phyloP scores from a whole-genome alignment of 2,888 invertebrate genomes.

The Lymantria monacha region DNA sequence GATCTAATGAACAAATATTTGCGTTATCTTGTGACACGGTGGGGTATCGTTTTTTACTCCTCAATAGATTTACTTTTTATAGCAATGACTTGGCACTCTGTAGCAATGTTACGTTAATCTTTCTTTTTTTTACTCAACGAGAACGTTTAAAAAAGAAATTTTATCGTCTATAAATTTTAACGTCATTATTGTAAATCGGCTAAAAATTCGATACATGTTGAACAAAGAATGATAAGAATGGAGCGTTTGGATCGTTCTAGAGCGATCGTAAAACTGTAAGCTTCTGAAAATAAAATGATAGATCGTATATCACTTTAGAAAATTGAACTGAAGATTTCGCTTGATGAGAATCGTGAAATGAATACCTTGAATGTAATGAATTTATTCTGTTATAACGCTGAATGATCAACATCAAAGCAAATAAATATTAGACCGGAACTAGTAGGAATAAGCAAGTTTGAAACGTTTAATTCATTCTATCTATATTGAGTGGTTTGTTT shows the following conservation, averaged over 20 bases:
- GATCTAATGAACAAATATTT: conserved; percentile 65
- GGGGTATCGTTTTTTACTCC: conserved; percentile 42
- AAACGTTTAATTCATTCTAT: conserved; percentile 33
- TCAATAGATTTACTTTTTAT: conserved; percentile 40
- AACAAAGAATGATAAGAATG: conserved; percentile 17
- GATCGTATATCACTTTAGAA: neutral
- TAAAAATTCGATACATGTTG: conserved; percentile 8
- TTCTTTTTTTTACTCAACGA: conserved; percentile 1
- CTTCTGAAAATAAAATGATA: neutral
- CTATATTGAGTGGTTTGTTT: conserved; percentile 28
- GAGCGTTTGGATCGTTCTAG: conserved; percentile 3
- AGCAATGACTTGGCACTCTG: conserved; percentile 26
- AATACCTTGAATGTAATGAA: neutral
- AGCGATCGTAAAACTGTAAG: conserved; percentile 6
- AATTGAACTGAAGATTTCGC: neutral
- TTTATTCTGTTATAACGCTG: neutral
- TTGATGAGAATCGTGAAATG: neutral
- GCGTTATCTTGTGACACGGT: conserved; percentile 40
- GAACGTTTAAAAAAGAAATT: conserved; percentile 13
- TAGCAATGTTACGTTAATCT: conserved; percentile 12
- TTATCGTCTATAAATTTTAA: conserved; percentile 1
- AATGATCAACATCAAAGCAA: conserved; percentile 20
- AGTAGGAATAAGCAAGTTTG: conserved; percentile 22
- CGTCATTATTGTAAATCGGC: conserved; percentile 4
- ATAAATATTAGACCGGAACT: conserved; percentile 27